phyloP scores from a whole-genome alignment of 37 sponge, comb jelly and placozoan species.

The Hormiphora californensis region DNA sequence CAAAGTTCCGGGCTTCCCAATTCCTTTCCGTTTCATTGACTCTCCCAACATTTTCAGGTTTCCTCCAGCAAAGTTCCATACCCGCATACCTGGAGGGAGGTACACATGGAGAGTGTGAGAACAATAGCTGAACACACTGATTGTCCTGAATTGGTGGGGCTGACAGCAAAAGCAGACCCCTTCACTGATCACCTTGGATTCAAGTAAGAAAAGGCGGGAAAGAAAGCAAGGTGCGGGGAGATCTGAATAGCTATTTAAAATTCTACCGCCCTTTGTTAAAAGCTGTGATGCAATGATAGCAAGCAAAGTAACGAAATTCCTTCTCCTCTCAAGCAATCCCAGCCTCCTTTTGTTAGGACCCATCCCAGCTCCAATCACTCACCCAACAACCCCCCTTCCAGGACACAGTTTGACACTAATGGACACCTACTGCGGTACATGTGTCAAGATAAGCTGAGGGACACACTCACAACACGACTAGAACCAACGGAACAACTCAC shows the following conservation, averaged over 20 bases:
- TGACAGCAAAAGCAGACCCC: no score
- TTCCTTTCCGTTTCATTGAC: background rate
- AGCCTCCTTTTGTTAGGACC: no score
- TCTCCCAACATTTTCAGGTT: constrained; percentile 4
- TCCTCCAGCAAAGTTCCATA: constrained; percentile 39
- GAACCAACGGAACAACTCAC: background rate
- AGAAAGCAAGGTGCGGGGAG: no score
- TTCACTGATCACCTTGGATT: constrained; percentile 31
- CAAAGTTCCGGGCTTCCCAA: background rate
- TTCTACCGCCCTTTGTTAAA: no score
- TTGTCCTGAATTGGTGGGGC: no score
- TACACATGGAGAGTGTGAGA: constrained; percentile 24
- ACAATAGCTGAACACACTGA: constrained; percentile 33
- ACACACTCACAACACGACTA: background rate
- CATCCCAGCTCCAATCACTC: no score
- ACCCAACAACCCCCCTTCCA: no score
- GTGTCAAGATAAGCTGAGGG: constrained; percentile 18
- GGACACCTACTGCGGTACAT: constrained; percentile 29
- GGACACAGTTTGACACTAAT: background rate
- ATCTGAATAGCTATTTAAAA: no score
- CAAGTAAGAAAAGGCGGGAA: no score
- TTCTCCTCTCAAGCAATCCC: no score
- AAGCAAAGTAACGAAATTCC: no score
- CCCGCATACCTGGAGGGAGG: background rate
- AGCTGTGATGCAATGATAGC: no score